Evolutionary conservation across 2,113 vertebrate species (phyloP).

Genomic region (Butorides virescens): DNA sequence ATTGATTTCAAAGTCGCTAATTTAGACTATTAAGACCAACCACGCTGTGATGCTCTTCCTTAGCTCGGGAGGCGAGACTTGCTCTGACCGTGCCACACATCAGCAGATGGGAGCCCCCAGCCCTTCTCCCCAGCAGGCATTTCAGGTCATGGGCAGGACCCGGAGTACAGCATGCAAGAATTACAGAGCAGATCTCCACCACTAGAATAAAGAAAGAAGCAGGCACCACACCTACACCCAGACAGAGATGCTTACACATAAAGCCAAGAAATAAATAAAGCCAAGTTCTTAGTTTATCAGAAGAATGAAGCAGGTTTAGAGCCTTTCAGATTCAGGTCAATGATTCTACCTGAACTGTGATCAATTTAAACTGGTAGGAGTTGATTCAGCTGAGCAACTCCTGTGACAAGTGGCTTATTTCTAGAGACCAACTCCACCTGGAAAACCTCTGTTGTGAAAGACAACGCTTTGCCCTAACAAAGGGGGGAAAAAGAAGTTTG

Average conservation of each 20-base stretch:
- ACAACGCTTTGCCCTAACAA: neutral
- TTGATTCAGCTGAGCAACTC: neutral
- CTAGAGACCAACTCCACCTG: neutral
- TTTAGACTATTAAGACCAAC: neutral
- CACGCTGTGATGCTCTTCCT: neutral
- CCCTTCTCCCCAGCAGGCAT: fast-evolving
- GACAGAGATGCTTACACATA: neutral
- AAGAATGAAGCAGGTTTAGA: neutral
- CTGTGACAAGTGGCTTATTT: neutral
- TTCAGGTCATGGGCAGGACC: neutral
- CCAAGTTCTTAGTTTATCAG: neutral
- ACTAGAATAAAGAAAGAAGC: neutral
- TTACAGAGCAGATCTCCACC: neutral
- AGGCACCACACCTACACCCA: neutral
- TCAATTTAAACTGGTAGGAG: neutral
- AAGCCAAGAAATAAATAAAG: neutral
- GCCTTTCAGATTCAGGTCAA: neutral
- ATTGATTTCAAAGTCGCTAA: neutral
- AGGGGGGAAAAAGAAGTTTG: neutral
- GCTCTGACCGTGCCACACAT: fast-evolving
- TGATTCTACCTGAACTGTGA: neutral
- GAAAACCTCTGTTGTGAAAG: neutral
- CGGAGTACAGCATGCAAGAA: neutral
- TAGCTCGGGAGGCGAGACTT: too few species aligned
- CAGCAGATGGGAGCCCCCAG: fast-evolving